Base-by-base conservation (phyloP, 2,797 vertebrate species). In the Dermochelys coriacea region DNA sequence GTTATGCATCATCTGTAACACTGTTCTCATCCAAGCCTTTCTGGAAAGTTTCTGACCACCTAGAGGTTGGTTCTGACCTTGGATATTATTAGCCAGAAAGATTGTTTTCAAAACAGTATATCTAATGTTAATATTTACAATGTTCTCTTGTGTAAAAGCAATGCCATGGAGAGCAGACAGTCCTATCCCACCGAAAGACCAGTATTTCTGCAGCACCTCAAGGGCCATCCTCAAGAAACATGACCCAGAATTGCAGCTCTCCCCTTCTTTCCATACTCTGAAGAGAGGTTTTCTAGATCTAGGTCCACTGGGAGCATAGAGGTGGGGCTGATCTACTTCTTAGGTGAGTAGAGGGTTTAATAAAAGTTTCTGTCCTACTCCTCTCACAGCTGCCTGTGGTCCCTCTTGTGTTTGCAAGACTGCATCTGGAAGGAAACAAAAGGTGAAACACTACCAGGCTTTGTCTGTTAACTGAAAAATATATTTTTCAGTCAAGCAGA, bases 401-500 rank as follows among this genome's bases (percentile, higher is more conserved):
- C 68, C 14, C 52, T 54, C 74, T 31, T 82, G 23, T 49, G 34
- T 64, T 64, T 85, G 27, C 52, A 50, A 49, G 68, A 68, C 78
- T 50, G 5, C 71, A 51, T 95, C 91, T 96, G 86, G 93, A 96
- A 94, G 59, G 90, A 94, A 97, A 94, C 89, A 95, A 96, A 96
- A 80, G 93, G 88, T 80, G 88, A 95, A 96, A 94, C 85, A 95
- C 54, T 79, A 96, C 54, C 93, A 95, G 93, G 94, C 34, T 59
- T 89, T 80, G 59, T 86, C 61, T 96, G 87, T 93, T 97, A 94
- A 95, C 93, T 84, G 87, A 93, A 91, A 96, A 95, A 95, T 83
- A 93, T 93, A 91, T 95, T 96, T 96, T 96, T 92, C 87, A 85
- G 80, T 90, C 78, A 90, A 90, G 91, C 93, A 97, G 95, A 95